A percentile compares a stretch with the other conserved stretches of the same genome.
These are phyloP conservation scores for Brachyptera risi DNA, from an alignment of 2,888 invertebrate genomes.

Conservation along the genomic window DNA sequence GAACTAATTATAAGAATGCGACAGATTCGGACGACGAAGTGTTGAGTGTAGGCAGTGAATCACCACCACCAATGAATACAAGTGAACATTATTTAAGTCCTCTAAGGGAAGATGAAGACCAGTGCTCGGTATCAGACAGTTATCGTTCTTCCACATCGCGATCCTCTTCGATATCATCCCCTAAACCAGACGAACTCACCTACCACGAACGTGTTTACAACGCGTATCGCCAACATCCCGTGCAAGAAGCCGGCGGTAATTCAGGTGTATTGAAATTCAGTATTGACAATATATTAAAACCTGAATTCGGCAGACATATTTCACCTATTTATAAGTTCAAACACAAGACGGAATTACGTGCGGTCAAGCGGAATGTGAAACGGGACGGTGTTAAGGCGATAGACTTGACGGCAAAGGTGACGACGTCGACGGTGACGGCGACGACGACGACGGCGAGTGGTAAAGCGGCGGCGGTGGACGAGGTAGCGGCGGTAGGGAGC, in stretches of 20 bases:
- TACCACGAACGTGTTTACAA: background rate
- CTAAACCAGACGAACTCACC: background rate
- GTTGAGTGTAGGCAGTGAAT: conserved; percentile 34
- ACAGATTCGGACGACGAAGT: conserved; percentile 34
- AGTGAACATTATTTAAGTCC: too few relatives aligned
- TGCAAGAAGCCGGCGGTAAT: background rate
- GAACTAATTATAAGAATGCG: too few relatives aligned
- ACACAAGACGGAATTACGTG: background rate
- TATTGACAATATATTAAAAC: conserved; percentile 81
- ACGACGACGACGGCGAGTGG: background rate
- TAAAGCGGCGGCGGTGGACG: too few relatives aligned
- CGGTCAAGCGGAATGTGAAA: background rate
- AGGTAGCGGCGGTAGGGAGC: background rate
- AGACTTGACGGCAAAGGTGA: conserved; percentile 2
- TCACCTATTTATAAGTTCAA: conserved; percentile 13
- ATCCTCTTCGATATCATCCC: conserved; percentile 3
- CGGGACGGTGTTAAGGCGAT: conserved; percentile 5
- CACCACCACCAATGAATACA: conserved; percentile 28
- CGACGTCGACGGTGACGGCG: background rate
- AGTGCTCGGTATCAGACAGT: background rate
- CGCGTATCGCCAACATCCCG: background rate
- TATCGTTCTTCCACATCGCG: conserved; percentile 26
- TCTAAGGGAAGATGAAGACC: conserved; percentile 18
- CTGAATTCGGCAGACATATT: conserved; percentile 70
- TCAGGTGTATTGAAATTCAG: conserved; percentile 64